Evolutionary conservation across 2,797 vertebrate species (phyloP), one percentile per base, ranked within the genome.

Genomic region (Takifugu rubripes): DNA sequence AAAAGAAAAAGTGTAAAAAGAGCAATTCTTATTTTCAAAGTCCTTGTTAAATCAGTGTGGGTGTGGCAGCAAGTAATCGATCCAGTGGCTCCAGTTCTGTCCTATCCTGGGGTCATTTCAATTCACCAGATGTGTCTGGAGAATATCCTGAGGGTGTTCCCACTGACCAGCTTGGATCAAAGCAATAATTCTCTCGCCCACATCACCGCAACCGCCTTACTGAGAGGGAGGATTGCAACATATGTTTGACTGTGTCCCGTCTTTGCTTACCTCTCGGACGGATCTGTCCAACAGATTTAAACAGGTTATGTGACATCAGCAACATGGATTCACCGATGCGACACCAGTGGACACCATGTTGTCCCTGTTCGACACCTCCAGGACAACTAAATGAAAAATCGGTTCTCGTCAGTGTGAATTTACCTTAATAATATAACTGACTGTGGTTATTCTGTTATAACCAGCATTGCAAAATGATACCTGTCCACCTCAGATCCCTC

Each of bases 401-500:
- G 64, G 68, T 85, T 89, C 82, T 73, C 86, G 85, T 92, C 84
- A 70, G 83, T 89, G 87, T 91, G 83, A 86, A 91, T 92, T 93
- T 90, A 81, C 89, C 87, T 93, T 94, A 93, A 93, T 92, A 89
- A 92, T 93, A 92, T 93, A 94, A 93, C 86, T 86, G 84, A 81
- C 74, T 72, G 89, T 78, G 87, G 89, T 87, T 85, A 81, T 79
- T 79, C 65, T 77, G 90, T 93, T 93, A 92, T 92, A 91, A 83
- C 89, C 84, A 93, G 81, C 85, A 90, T 93, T 92, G 92, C 92
- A 93, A 93, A 93, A 87, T 89, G 88, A 92, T 91, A 93, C 91
- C 91, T 66, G 83, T 77, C 67, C 83, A 48, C 62, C 68, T 65
- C 56, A 79, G 84, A 82, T 89, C 85, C 84, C 50, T 77, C 70